Conservation (phyloP, 2,113 vertebrate species). For the Channa argus region DNA sequence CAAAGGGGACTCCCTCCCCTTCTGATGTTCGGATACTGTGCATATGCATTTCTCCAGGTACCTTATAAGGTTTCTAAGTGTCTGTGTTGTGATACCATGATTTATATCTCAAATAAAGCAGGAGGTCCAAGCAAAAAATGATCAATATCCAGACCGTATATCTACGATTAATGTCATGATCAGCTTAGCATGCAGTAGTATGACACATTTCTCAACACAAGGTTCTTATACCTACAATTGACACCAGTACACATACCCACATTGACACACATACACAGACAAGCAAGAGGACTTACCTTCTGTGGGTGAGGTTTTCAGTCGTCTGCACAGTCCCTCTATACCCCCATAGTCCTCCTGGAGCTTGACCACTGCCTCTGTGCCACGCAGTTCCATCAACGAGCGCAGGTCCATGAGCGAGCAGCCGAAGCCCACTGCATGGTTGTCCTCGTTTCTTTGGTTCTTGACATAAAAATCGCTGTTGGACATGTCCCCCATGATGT, state of each 20-base stretch:
- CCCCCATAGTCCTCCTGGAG: slow-evolving; percentile 96
- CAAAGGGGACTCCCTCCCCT: slow-evolving; percentile 60
- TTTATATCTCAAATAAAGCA: slow-evolving; percentile 9
- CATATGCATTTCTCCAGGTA: slow-evolving; percentile 54
- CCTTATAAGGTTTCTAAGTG: slow-evolving; percentile 24
- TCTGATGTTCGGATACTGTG: slow-evolving; percentile 48
- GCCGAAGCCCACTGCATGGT: slow-evolving; percentile 92
- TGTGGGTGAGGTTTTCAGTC: slow-evolving; percentile 93
- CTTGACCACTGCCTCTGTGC: slow-evolving; percentile 96
- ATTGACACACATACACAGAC: slow-evolving; percentile 24
- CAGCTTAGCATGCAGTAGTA: not conserved
- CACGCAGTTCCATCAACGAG: slow-evolving; percentile 97
- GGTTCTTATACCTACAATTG: not conserved
- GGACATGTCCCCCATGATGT: slow-evolving; percentile 97
- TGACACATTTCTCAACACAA: slow-evolving; percentile 22
- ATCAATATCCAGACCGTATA: slow-evolving; percentile 4
- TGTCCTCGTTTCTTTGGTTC: slow-evolving; percentile 97
- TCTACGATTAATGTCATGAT: not conserved
- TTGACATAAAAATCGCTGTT: slow-evolving; percentile 99
- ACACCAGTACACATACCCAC: slow-evolving; percentile 28
- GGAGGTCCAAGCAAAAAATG: not conserved
- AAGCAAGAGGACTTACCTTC: slow-evolving; percentile 88
- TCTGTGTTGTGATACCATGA: not conserved
- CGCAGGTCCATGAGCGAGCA: slow-evolving; percentile 95
- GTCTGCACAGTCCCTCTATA: slow-evolving; percentile 93